Conservation (phyloP, 2,888 invertebrate genomes). For the Taenaris catops region DNA sequence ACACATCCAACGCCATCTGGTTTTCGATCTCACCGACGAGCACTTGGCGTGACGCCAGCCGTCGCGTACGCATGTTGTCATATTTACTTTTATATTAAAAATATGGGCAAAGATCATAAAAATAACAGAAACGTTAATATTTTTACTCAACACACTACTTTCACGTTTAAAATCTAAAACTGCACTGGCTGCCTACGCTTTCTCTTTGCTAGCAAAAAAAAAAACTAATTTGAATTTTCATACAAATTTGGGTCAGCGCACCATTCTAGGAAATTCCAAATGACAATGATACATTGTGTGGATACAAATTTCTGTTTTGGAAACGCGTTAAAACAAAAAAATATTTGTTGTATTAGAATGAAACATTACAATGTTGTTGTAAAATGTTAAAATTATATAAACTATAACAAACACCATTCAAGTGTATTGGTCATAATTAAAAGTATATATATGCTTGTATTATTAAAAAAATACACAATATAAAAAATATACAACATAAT, state of each 20-base stretch:
- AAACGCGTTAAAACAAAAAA: too few relatives aligned
- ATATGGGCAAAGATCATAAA: slow-evolving; percentile 19
- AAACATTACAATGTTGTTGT: too few relatives aligned
- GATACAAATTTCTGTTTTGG: too few relatives aligned
- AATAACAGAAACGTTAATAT: slow-evolving; percentile 23
- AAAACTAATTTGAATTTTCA: slow-evolving; percentile 75
- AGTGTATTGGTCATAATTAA: too few relatives aligned
- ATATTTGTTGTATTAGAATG: too few relatives aligned
- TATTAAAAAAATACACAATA: too few relatives aligned
- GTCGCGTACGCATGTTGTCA: slow-evolving; percentile 27
- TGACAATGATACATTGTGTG: too few relatives aligned
- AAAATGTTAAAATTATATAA: too few relatives aligned
- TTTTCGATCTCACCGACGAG: slow-evolving; percentile 32
- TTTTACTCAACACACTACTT: slow-evolving; percentile 48
- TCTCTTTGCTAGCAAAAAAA: slow-evolving; percentile 68
- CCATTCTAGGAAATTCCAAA: slow-evolving; percentile 49
- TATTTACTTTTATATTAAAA: slow-evolving; percentile 8
- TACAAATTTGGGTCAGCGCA: slow-evolving; percentile 62
- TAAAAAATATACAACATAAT: too few relatives aligned
- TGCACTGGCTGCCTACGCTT: slow-evolving; percentile 56
- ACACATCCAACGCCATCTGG: slow-evolving; percentile 47
- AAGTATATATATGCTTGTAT: too few relatives aligned
- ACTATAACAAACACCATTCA: too few relatives aligned
- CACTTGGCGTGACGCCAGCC: slow-evolving; percentile 41
- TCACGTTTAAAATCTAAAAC: slow-evolving; percentile 50